phyloP scores from a whole-genome alignment of 2,113 vertebrate genomes.

The Grallaria varia region DNA sequence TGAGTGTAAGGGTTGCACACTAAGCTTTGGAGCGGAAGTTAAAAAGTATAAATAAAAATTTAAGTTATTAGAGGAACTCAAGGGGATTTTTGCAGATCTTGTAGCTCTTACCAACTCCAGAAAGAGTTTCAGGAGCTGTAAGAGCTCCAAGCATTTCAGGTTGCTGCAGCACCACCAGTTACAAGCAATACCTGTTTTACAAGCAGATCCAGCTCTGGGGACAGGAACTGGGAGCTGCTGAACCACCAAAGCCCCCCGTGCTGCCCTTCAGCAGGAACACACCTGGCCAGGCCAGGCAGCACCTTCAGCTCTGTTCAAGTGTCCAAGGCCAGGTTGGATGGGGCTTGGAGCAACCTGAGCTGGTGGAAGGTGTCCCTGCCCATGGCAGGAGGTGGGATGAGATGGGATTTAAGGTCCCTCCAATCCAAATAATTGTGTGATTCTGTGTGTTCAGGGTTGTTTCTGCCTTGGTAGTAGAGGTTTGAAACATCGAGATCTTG shows the following conservation, averaged over 20 bases:
- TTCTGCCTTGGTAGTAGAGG: background rate
- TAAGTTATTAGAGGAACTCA: background rate
- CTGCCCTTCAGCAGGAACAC: background rate
- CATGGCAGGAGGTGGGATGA: background rate
- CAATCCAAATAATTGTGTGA: background rate
- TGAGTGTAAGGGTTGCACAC: background rate
- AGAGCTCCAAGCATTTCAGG: background rate
- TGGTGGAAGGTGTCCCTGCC: background rate
- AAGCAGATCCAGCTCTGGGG: background rate
- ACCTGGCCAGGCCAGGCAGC: background rate
- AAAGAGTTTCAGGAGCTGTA: background rate
- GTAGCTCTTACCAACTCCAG: background rate
- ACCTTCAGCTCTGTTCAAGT: background rate
- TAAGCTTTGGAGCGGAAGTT: background rate
- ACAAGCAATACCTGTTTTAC: background rate
- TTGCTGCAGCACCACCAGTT: background rate
- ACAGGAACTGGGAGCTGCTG: background rate
- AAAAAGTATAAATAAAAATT: background rate
- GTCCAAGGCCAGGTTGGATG: accelerated
- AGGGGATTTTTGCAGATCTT: background rate
- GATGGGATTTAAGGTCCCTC: background rate
- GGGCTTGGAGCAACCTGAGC: background rate
- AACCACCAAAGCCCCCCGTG: background rate
- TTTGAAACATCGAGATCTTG: background rate
- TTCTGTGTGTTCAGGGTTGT: background rate